Evolutionary conservation across 2,888 invertebrate genomes (phyloP), one percentile per base, ranked within the genome.

Genomic region (Agrochola macilenta): DNA sequence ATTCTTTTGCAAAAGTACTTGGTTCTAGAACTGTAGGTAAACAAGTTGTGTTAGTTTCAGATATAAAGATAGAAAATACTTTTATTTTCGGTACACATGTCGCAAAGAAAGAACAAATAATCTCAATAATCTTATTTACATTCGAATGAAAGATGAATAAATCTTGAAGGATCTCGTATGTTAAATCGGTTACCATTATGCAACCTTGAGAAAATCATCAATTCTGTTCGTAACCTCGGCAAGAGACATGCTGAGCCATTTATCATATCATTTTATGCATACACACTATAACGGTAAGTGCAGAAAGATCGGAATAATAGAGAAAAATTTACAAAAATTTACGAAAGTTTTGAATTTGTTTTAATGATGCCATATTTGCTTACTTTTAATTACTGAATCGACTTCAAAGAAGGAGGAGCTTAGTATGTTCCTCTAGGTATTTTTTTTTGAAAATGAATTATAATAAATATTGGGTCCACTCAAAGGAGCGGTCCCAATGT

Each of bases 171-270:
- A 64, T n/a, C 3, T 76, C 43, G 30, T 60, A 70, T 52, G 49
- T 76, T 52, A 58, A 76, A 76, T 64, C 76, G 76, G 30, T 64
- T 76, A 43, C 58, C 20, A 17, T 58, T 30, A 73, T 49, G 14
- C 39, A 82, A 26, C 20, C 57, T 81, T 78, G 20, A 52, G 78
- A 1, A 43, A 82, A 82, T 76, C 76, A 82, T 64, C 64, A 58
- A 58, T 58, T 64, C 57, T 35, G n/a, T 23, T 23, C 14, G 17
- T 17, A 30, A 12, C 82, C 76, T 82, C 58, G 57, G 8, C 2
- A 43, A 23, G 14, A 74, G 49, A 64, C 30, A 52, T 26, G 39
- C 1, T 9, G 11, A 5, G 39, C 39, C 30, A 82, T 82, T 64
- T 52, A 52, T 52, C 20, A 52, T 78, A 78, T 82, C 82, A 82